Conservation (phyloP, 2,113 vertebrate genomes). For the Grus americana region DNA sequence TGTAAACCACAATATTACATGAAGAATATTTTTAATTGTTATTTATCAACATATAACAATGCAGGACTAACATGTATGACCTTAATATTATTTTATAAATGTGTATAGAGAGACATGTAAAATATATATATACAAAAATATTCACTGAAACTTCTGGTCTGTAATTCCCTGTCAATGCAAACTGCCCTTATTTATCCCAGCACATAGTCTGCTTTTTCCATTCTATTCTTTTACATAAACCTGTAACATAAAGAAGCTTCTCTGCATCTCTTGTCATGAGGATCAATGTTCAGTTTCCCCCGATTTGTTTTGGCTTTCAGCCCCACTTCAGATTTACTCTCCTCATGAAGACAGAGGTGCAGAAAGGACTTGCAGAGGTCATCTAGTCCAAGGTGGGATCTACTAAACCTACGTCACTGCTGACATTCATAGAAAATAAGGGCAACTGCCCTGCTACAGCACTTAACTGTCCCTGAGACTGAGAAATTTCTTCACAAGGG, state of each 20-base stretch:
- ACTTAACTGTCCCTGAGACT: neutral
- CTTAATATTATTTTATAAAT: neutral
- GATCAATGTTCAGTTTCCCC: neutral
- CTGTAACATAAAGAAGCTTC: neutral
- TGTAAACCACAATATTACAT: neutral
- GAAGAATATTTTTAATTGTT: neutral
- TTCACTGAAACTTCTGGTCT: neutral
- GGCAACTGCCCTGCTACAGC: neutral
- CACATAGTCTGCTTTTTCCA: neutral
- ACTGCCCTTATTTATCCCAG: neutral
- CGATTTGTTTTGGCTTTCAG: slow-evolving; percentile 10
- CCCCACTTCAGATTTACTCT: neutral
- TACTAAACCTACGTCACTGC: neutral
- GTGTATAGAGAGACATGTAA: neutral
- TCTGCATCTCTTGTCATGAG: neutral
- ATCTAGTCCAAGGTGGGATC: slow-evolving; percentile 8
- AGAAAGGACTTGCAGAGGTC: slow-evolving; percentile 16
- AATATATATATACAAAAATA: neutral
- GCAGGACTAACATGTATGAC: neutral
- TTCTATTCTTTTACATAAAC: neutral
- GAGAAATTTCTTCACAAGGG: neutral
- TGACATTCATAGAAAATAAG: neutral
- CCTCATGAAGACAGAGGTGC: neutral
- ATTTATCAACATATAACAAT: neutral
- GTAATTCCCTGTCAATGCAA: neutral